A percentile compares a stretch with the other conserved stretches of the same genome.
Evolutionary conservation across 2,888 invertebrate genomes (phyloP).

Genomic region (Plebejus argus): DNA sequence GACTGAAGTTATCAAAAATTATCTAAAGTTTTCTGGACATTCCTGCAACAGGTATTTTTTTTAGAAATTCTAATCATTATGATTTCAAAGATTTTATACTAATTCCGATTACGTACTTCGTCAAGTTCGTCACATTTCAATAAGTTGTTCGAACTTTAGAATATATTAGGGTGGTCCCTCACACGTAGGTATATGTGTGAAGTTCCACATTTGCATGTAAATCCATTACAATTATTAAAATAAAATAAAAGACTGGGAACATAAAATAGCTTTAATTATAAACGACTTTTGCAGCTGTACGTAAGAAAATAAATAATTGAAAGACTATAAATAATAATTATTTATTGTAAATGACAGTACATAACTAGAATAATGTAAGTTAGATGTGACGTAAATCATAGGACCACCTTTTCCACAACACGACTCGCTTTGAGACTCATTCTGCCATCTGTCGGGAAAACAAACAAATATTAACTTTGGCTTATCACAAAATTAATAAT

Average conservation of each 20-base stretch:
- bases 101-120: neutral
- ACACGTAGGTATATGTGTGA: neutral
- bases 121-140: neutral
- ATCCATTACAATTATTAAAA: neutral
- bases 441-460: conserved; percentile 64
- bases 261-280: neutral
- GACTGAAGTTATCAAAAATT: no score
- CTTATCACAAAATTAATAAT: neutral
- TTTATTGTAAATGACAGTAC: conserved; percentile 23
- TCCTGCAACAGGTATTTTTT: no score
- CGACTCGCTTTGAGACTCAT: conserved; percentile 74
- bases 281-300: neutral
- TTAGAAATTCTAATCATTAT: no score
- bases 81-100: neutral
- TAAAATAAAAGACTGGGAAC: neutral
- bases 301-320: neutral
- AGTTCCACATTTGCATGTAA: no score
- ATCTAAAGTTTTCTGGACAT: no score
- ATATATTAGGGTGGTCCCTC: neutral
- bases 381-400: conserved; percentile 47
- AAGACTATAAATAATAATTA: neutral
- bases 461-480: conserved; percentile 18
- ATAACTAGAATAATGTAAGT: conserved; percentile 1
- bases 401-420: conserved; percentile 66
- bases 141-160: neutral